phyloP scores from a whole-genome alignment of 1,140 invertebrate species.

The Lordiphosa stackelbergi region DNA sequence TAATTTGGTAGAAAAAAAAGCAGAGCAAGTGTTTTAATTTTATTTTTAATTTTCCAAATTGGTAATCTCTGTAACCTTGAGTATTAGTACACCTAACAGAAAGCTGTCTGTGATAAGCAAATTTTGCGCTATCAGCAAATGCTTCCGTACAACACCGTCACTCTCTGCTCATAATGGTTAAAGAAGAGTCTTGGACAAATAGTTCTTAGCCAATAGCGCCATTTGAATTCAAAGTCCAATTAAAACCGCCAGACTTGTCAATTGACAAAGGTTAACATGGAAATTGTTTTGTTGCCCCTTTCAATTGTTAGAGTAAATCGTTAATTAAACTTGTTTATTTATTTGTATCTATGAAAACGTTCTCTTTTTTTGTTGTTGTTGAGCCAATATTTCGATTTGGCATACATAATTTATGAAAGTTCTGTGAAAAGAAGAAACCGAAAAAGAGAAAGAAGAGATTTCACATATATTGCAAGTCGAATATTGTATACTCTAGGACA shows the following conservation, averaged over 20 bases:
- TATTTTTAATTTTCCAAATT: neutral
- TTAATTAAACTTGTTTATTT: slow-evolving; percentile 34
- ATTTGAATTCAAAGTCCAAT: slow-evolving; percentile 45
- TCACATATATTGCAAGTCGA: neutral
- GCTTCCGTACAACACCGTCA: slow-evolving; percentile 11
- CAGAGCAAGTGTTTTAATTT: slow-evolving; percentile 23
- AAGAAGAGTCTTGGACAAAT: slow-evolving; percentile 25
- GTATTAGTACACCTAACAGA: neutral
- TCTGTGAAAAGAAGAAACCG: slow-evolving; percentile 39
- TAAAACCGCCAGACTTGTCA: slow-evolving; percentile 13
- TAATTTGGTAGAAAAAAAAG: slow-evolving; percentile 11
- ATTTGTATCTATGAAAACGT: slow-evolving; percentile 46
- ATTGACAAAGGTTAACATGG: slow-evolving; percentile 29
- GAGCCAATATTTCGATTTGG: slow-evolving; percentile 30
- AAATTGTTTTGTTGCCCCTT: slow-evolving; percentile 30
- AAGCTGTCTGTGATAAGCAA: slow-evolving; percentile 50
- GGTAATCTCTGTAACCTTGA: neutral
- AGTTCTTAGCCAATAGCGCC: slow-evolving; percentile 33
- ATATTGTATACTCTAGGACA: no score
- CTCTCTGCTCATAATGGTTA: slow-evolving; percentile 8
- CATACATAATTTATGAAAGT: slow-evolving; percentile 34
- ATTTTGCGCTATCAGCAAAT: slow-evolving; percentile 44
- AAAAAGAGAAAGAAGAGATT: slow-evolving; percentile 15
- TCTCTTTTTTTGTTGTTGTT: slow-evolving; percentile 30
- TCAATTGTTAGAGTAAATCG: slow-evolving; percentile 27